Evolutionary conservation across 2,797 vertebrate genomes (phyloP), one percentile per base, ranked within the genome.

Genomic region (Trachops cirrhosus): DNA sequence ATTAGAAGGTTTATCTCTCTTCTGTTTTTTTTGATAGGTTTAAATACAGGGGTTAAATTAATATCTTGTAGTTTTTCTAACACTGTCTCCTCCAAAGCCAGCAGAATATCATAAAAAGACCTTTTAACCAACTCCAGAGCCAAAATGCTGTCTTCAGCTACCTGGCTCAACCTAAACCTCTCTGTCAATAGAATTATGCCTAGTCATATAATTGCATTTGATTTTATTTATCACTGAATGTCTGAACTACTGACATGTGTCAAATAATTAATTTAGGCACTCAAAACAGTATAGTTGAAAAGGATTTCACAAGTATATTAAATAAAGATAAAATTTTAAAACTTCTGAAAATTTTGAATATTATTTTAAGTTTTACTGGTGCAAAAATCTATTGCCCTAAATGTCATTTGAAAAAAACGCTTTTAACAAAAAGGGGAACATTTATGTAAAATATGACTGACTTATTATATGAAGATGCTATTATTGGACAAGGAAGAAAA

Each of bases 301-400:
- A 93, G 37, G 21, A 75, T 41, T 93, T 96, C 59, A 80, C 22
- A 96, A 83, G 46, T 85, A 80, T 75, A 39, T n/a, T 97, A 97
- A 97, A 94, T 97, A 79, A 91, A 95, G 77, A 95, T 89, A 97
- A 91, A 68, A 93, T 89, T 96, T 97, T 96, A 46, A 85, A 90
- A 96, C 91, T 97, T 98, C 93, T 97, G 97, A 94, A 97, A 95
- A 97, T 95, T 97, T 71, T 92, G 64, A 97, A 96, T 96, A 91
- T 26, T 91, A 83, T 96, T 97, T 94, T 78, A 96, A 96, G 78
- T 95, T 94, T 97, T 95, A 84, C 86, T 94, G 73, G 44, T 68
- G 52, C 9, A 79, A 19, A 92, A 84, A 89, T 85, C 4, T 54
- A 5, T 74, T 34, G 3, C 29, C 68, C 6, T 77, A 9, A 67